Percentiles rank a stretch among this genome's conserved stretches.
phyloP scores from a whole-genome alignment of 1,140 invertebrate genomes.

The Lycorma delicatula region DNA sequence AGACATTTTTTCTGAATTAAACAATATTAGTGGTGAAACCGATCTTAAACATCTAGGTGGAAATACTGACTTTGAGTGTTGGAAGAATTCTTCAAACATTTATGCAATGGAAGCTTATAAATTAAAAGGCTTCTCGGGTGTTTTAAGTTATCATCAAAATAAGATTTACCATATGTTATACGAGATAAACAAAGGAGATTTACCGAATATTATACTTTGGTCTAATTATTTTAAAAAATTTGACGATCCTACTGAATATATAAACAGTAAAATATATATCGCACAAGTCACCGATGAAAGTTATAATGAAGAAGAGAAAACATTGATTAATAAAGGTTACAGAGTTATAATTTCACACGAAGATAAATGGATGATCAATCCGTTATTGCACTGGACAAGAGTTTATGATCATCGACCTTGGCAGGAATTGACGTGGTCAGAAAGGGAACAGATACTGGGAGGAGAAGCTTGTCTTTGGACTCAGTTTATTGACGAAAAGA shows the following conservation, averaged over 20 bases:
- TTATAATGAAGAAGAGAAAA: not conserved
- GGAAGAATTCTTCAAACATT: too few relatives aligned
- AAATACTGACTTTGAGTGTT: constrained; percentile 61
- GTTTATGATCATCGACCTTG: constrained; percentile 73
- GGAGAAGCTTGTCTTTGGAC: constrained; percentile 70
- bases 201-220: not conserved
- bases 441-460: constrained; percentile 45
- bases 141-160: too few relatives aligned
- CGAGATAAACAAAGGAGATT: too few relatives aligned
- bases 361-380: constrained; percentile 74
- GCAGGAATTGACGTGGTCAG: constrained; percentile 39
- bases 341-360: constrained; percentile 72
- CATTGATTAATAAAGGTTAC: constrained; percentile 58
- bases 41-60: constrained; percentile 84
- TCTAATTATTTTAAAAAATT: not conserved
- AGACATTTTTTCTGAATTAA: constrained; percentile 58
- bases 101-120: too few relatives aligned
- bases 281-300: not conserved
- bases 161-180: too few relatives aligned
- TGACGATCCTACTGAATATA: not conserved
- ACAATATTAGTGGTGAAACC: constrained; percentile 60
- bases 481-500: constrained; percentile 46
- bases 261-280: not conserved
- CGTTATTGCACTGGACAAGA: constrained; percentile 73
- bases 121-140: too few relatives aligned